These are phyloP conservation scores for Noturus placidus DNA, from an alignment of 2,113 vertebrate species.

Conservation along the genomic window DNA sequence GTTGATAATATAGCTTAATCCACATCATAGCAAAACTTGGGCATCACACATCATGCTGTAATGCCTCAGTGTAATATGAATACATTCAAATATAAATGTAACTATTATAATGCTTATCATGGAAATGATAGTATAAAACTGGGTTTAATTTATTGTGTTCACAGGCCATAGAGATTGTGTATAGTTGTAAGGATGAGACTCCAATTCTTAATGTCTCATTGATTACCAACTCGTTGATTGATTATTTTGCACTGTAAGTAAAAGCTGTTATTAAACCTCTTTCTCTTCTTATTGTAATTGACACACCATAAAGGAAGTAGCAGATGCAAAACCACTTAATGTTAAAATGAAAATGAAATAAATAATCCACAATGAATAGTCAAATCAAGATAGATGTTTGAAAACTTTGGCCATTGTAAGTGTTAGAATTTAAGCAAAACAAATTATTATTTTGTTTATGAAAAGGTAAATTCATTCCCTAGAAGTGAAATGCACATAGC, in stretches of 20 bases:
- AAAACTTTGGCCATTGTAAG: background rate
- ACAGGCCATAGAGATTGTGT: background rate
- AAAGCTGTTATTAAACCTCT: constrained; percentile 45
- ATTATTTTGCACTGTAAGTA: constrained; percentile 50
- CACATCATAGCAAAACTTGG: constrained; percentile 13
- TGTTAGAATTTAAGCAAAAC: constrained; percentile 1
- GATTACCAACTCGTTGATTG: constrained; percentile 41
- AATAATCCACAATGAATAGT: constrained; percentile 29
- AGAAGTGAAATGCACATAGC: background rate
- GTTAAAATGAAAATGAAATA: constrained; percentile 34
- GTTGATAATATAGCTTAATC: background rate
- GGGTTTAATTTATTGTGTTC: background rate
- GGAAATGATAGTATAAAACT: background rate
- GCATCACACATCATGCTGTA: background rate
- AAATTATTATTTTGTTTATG: background rate
- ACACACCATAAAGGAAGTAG: constrained; percentile 44
- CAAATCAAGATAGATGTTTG: constrained; percentile 11
- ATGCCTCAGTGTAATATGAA: constrained; percentile 11
- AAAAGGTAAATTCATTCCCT: background rate
- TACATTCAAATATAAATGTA: background rate
- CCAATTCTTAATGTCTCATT: constrained; percentile 27
- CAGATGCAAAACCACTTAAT: constrained; percentile 39
- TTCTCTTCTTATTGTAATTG: constrained; percentile 44
- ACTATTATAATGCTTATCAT: background rate
- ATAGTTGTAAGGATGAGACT: background rate